These are phyloP conservation scores for Trochalopteron elliotii DNA, from an alignment of 2,113 vertebrate species.

Conservation along the genomic window DNA sequence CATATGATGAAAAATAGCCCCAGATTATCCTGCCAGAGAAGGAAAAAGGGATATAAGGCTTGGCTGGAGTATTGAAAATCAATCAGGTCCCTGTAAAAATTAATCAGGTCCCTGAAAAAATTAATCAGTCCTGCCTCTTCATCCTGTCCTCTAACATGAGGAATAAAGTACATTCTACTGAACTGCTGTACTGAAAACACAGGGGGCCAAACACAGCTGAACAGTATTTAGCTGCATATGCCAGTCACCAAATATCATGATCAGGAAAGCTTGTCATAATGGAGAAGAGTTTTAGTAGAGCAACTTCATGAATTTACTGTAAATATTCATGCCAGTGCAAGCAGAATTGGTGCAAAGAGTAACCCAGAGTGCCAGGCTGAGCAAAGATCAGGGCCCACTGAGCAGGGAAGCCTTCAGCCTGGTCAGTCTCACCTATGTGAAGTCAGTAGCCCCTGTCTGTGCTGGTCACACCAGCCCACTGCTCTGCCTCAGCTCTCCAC, in stretches of 20 bases:
- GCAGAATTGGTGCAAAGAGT: neutral
- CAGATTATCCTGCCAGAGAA: constrained; percentile 28
- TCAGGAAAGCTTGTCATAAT: neutral
- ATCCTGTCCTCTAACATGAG: neutral
- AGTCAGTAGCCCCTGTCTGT: neutral
- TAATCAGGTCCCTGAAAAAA: constrained; percentile 30
- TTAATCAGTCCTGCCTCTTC: neutral
- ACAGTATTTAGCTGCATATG: neutral
- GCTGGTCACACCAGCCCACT: neutral
- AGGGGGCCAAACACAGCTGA: neutral
- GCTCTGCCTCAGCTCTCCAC: neutral
- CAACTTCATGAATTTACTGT: neutral
- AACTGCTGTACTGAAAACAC: neutral
- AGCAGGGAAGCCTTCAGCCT: neutral
- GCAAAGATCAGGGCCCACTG: neutral
- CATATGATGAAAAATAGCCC: constrained; percentile 33
- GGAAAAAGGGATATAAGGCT: constrained; percentile 11
- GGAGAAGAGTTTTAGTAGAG: neutral
- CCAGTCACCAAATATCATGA: neutral
- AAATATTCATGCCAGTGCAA: neutral
- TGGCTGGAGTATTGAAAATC: constrained; percentile 8
- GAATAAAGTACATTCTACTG: neutral
- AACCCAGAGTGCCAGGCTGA: neutral
- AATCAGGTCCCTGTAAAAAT: constrained; percentile 27
- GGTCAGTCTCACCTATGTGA: fast-evolving